Evolutionary conservation across 2,797 vertebrate genomes (phyloP), one percentile per base, ranked within the genome.

Genomic region (Poeciliopsis gracilis): DNA sequence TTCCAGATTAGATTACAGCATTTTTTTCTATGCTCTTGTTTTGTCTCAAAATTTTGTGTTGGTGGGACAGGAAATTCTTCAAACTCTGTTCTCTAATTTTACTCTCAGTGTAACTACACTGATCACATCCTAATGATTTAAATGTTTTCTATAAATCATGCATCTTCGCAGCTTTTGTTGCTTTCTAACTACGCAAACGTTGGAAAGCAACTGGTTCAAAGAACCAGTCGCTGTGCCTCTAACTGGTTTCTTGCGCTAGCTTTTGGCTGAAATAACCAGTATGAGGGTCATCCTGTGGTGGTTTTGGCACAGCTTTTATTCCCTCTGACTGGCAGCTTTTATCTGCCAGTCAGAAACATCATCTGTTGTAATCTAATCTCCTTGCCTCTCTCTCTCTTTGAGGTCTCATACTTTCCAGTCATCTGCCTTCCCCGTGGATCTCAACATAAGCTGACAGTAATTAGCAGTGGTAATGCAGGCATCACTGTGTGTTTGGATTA

Each of bases 11-110:
- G n/a, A 13, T n/a, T 16, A 1, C 2, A 16, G 38, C 28, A 12
- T 9, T 45, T 45, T 45, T 28, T 15, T 15, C 7, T 70, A 3
- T 1, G n/a, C n/a, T 30, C 57, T 38, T 36, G 59, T 33, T 30
- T 61, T 18, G 61, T 36, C 61, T 66, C 33, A 36, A 13, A 49
- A 49, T 49, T 61, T 61, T 28, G 57, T 30, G n/a, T 28, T 15
- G 55, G n/a, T 59, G 55, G 55, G 57, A 61, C 57, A 30, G n/a
- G n/a, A 57, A 57, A 57, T 13, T 57, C n/a, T 57, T 57, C 55
- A 28, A 28, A 13, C 12, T 57, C 9, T 57, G 25, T 12, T 28
- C n/a, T n/a, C 6, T 18, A 0, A 33, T 5, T 63, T 63, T 33
- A 63, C 6, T 33, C 59, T 63, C 33, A 20, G 61, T 20, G 33